Evolutionary conservation across 2,797 vertebrate species (phyloP), one percentile per base, ranked within the genome.

Genomic region (Cossypha heuglini): DNA sequence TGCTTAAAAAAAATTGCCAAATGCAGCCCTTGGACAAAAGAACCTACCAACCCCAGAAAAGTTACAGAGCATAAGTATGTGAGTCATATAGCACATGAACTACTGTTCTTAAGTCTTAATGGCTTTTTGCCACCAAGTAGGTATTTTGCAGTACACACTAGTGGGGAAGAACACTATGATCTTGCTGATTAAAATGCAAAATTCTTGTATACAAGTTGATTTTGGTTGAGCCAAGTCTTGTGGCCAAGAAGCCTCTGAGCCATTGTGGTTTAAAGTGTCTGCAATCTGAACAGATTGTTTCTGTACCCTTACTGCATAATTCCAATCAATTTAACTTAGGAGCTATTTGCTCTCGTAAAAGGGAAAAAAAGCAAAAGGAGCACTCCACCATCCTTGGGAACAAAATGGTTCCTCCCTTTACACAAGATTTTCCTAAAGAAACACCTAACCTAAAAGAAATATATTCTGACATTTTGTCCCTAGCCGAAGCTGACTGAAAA

Each of bases 251-350:
- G 13, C 16, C 18, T 51, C 28, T 43, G 31, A 59, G 20, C 10
- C 7, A 20, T 6, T 14, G 4, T 4, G 11, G 35, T 49, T 80
- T 81, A 48, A 16, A 63, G 15, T 0, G 0, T 3, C 48, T 71
- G 24, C 2, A 6, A 74, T 57, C 52, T 63, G 29, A 77, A 49
- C 29, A 55, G n/a, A 42, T 37, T 71, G 10, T 37, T 49, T 84
- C 24, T 66, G 0, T 38, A n/a, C 35, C n/a, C 55, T 66, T 76
- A 16, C 9, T 55, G 11, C 13, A n/a, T 45, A 71, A 77, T 38
- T 74, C 26, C 74, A 29, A 71, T 63, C 0, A 9, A 37, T 74
- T 66, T 55, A 33, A 45, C 21, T 45, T 54, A 19, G 1, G 18
- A 24, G 16, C 37, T 49, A 37, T 37, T 68, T 5, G 48, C 4